These are phyloP conservation scores for Drosophila lowei DNA, from an alignment of 1,140 invertebrate species.

Conservation along the genomic window DNA sequence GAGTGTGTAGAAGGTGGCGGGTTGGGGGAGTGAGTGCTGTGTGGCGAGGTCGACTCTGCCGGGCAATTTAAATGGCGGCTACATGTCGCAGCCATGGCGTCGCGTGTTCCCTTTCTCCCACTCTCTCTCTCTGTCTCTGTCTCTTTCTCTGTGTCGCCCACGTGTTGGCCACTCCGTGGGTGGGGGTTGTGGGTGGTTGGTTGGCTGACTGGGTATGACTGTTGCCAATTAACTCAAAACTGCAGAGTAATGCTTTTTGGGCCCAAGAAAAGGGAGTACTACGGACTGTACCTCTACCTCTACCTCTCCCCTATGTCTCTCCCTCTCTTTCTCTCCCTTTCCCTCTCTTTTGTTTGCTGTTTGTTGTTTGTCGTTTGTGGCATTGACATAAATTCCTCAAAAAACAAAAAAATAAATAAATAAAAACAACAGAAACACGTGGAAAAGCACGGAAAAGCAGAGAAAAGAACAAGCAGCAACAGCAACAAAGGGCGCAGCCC, in stretches of 20 bases:
- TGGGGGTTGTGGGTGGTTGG: neutral
- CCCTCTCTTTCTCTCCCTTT: neutral
- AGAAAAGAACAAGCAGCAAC: constrained; percentile 29
- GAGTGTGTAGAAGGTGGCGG: neutral
- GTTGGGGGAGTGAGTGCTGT: neutral
- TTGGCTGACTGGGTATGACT: constrained; percentile 36
- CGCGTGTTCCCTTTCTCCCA: constrained; percentile 48
- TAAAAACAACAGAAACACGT: constrained; percentile 21
- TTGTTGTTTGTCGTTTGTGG: constrained; percentile 62
- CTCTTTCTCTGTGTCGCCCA: constrained; percentile 38
- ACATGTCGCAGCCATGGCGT: constrained; percentile 67
- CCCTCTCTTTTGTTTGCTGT: constrained; percentile 35
- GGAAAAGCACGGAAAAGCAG: neutral
- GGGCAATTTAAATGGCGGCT: constrained; percentile 74
- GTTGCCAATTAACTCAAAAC: constrained; percentile 77
- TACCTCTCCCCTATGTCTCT: neutral
- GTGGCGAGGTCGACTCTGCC: constrained; percentile 62
- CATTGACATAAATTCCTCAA: constrained; percentile 74
- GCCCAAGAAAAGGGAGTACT: constrained; percentile 36
- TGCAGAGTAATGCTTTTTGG: constrained; percentile 74
- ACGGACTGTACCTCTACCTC: constrained; percentile 18
- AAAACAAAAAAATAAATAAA: constrained; percentile 23
- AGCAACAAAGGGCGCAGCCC: constrained; percentile 47
- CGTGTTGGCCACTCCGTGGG: constrained; percentile 38
- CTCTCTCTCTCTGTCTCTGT: constrained; percentile 13